Evolutionary conservation across 2,797 vertebrate species (phyloP).

Genomic region (Nyctibius grandis): DNA sequence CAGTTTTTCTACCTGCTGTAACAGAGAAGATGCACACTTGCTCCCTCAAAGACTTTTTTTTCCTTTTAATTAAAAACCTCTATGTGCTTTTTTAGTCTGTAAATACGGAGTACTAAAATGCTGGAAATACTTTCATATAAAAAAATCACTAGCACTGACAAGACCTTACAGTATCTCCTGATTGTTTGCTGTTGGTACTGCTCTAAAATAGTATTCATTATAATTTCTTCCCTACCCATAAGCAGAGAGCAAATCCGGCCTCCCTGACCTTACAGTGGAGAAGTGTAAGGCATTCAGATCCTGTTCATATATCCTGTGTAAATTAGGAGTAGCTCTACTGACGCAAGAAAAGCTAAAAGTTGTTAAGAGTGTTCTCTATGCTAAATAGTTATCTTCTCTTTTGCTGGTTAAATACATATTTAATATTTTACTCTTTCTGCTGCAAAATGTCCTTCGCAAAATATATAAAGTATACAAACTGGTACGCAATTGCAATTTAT

Average conservation of each 20-base stretch:
- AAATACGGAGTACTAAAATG: not conserved
- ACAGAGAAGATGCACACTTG: not conserved
- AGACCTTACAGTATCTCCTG: not conserved
- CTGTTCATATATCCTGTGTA: not conserved
- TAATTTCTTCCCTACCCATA: not conserved
- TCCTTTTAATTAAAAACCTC: not conserved
- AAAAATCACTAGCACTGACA: not conserved
- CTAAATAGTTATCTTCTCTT: not conserved
- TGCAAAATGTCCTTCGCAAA: not conserved
- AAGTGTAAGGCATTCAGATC: not conserved
- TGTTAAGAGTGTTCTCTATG: not conserved
- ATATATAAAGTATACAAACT: not conserved
- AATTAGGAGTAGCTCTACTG: not conserved
- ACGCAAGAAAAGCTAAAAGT: not conserved
- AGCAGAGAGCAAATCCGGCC: not conserved
- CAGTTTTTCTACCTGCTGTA: not conserved
- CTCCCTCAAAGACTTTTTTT: not conserved
- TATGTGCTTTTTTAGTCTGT: not conserved
- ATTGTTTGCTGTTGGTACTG: not conserved
- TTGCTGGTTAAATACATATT: not conserved
- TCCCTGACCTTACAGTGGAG: rapidly evolving
- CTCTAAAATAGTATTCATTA: not conserved
- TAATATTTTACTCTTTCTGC: not conserved
- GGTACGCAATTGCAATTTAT: not conserved
- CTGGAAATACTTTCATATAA: not conserved